These are phyloP conservation scores for Luperina nickerlii DNA, from an alignment of 2,888 invertebrate genomes.

Conservation along the genomic window DNA sequence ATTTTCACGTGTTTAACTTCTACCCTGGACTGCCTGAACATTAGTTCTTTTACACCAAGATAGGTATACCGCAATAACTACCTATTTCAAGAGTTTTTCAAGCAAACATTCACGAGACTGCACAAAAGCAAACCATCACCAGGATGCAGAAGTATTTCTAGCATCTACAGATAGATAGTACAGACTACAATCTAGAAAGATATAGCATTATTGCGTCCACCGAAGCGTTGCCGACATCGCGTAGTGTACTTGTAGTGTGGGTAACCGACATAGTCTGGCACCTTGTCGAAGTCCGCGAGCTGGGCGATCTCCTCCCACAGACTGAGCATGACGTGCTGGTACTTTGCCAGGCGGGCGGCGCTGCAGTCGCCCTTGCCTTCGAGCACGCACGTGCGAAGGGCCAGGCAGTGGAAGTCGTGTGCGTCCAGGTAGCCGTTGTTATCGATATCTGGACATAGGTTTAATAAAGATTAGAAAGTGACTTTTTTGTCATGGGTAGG, in stretches of 20 bases:
- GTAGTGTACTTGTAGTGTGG: slow-evolving; percentile 70
- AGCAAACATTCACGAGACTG: slow-evolving; percentile 55
- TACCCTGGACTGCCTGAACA: not conserved
- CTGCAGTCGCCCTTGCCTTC: slow-evolving; percentile 96
- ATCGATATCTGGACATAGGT: slow-evolving; percentile 92
- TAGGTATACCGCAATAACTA: not conserved
- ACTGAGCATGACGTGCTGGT: slow-evolving; percentile 95
- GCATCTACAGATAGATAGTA: slow-evolving; percentile 47
- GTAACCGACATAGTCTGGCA: slow-evolving; percentile 90
- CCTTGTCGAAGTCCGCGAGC: slow-evolving; percentile 96
- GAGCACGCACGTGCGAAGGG: slow-evolving; percentile 94
- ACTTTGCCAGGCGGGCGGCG: slow-evolving; percentile 92
- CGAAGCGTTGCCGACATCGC: slow-evolving; percentile 75
- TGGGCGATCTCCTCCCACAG: slow-evolving; percentile 96
- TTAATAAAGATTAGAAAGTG: not conserved
- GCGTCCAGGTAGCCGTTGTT: slow-evolving; percentile 95
- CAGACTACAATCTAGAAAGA: slow-evolving; percentile 57
- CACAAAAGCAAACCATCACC: slow-evolving; percentile 52
- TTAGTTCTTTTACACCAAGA: not conserved
- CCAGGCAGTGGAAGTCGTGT: slow-evolving; percentile 95
- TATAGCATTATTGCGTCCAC: slow-evolving; percentile 69
- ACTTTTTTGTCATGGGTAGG: not conserved
- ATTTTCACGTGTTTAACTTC: slow-evolving; percentile 11
- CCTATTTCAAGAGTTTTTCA: slow-evolving; percentile 14
- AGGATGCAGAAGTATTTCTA: slow-evolving; percentile 43